Base-by-base conservation (phyloP, 2,797 vertebrate genomes). In the Lepidocolaptes lacrymiger region DNA sequence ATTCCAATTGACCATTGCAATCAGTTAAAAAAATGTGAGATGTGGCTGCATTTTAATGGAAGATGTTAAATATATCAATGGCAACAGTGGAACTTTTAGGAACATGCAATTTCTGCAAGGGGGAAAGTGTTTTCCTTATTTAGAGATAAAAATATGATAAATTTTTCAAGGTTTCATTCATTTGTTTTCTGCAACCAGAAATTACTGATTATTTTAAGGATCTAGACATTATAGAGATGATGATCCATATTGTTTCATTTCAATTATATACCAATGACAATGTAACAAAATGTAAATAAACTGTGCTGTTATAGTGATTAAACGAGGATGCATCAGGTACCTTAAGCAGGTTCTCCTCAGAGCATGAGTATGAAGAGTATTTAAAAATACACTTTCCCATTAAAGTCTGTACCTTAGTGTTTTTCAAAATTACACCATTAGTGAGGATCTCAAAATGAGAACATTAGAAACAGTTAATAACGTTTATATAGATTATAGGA, bases 1-100 rank as follows among this genome's bases (percentile, higher is more conserved):
- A 97, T 44, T 44, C 20, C 43, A 44, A 44, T 44, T 44, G 43
- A 92, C 88, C 85, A 88, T 85, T 88, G 83, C 84, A 96, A 85
- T 81, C 87, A 96, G 92, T 77, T 91, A 88, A 95, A 91, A 92
- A 93, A 66, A 96, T 64, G 18, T 73, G 69, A 96, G 94, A 95
- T 79, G 77, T 95, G 94, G 92, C 93, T 97, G 89, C 78, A 94
- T 88, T 91, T 82, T 94, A 95, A 95, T 68, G 59, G 69, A 86
- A 93, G 66, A 94, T 89, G 93, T 91, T 95, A 97, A 96, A 93
- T 88, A 91, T 66, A 95, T 82, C 80, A 89, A 71, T 19, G 69
- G 91, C 92, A 97, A 91, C n/a, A 90, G 49, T 28, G 11, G 74
- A 96, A 86, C 64, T 95, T 90, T 80, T 91, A 88, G 86, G 61